Evolutionary conservation across 2,888 invertebrate genomes (phyloP).

Genomic region (Xylocampa areola): DNA sequence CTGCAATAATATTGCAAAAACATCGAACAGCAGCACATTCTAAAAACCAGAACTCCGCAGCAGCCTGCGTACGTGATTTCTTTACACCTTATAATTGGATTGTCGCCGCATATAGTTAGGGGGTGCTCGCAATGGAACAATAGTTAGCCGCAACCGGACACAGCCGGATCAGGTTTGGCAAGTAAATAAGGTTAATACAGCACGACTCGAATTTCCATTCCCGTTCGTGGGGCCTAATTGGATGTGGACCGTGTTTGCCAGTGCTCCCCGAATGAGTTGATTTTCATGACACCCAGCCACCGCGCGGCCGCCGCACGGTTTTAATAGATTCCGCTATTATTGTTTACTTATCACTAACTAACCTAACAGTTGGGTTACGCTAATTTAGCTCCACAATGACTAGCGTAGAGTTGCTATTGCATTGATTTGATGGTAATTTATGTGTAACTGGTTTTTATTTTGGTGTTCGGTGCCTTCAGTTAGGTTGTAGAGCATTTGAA

Average conservation of each 20-base stretch:
- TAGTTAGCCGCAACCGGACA: conserved; percentile 52
- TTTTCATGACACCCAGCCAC: conserved; percentile 65
- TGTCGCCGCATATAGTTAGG: conserved; percentile 33
- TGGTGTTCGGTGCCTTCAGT: no score
- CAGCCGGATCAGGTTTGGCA: conserved; percentile 51
- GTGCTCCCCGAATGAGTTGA: conserved; percentile 64
- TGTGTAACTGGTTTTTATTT: neutral
- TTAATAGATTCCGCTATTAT: conserved; percentile 64
- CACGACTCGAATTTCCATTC: conserved; percentile 66
- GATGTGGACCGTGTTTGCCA: conserved; percentile 63
- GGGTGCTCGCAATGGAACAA: conserved; percentile 45
- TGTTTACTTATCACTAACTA: conserved; percentile 68
- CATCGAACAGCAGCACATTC: conserved; percentile 10
- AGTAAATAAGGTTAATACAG: conserved; percentile 69
- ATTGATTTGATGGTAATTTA: neutral
- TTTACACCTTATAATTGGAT: conserved; percentile 48
- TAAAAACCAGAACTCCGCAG: neutral
- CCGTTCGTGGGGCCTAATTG: conserved; percentile 69
- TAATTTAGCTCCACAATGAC: conserved; percentile 23
- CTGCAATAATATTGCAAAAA: no score
- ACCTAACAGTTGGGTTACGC: conserved; percentile 43
- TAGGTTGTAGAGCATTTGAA: no score
- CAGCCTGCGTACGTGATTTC: conserved; percentile 40
- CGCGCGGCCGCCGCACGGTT: conserved; percentile 33
- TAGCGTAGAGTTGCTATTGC: neutral